Evolutionary conservation across 2,113 vertebrate species (phyloP), one percentile per base, ranked within the genome.

Genomic region (Meleagris gallopavo): DNA sequence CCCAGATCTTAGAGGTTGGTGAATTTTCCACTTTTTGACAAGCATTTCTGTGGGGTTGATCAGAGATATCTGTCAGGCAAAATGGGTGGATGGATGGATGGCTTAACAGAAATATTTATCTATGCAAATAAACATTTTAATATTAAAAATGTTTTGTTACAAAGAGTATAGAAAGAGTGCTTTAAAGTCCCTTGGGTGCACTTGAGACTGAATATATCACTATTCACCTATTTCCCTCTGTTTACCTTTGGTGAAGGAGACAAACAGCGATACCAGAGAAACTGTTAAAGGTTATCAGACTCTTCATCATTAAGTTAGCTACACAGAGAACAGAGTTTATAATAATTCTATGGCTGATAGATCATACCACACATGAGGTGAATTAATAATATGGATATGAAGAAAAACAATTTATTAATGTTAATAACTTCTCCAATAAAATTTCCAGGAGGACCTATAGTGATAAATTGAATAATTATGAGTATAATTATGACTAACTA

Each of bases 381-480:
- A 98, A 97, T 98, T 96, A 96, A 89, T 97, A 97, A 97, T 91
- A 92, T 29, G 92, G 83, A 96, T 97, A 97, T 97, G 97, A 98
- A 98, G 97, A 97, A 98, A 98, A 98, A 98, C 98, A 98, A 98
- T 98, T 98, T 98, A 98, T 98, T 98, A 98, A 98, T 97, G 97
- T 93, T 98, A 98, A 98, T 98, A 98, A 97, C 97, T 97, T 94
- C 94, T 97, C 97, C 98, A 97, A 97, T 98, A 98, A 98, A 98
- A 97, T 96, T 98, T 97, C 97, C 97, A 97, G 95, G 96, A 98
- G 98, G 97, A 97, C 97, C 98, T 97, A 93, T 97, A 93, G 97
- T 98, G 97, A 98, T 98, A 98, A 98, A 98, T 98, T 97, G 98
- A 98, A 98, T 98, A 98, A 98, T 98, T 98, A 98, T 96, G 97